phyloP scores from a whole-genome alignment of 2,113 vertebrate species.

The Catagonus wagneri region DNA sequence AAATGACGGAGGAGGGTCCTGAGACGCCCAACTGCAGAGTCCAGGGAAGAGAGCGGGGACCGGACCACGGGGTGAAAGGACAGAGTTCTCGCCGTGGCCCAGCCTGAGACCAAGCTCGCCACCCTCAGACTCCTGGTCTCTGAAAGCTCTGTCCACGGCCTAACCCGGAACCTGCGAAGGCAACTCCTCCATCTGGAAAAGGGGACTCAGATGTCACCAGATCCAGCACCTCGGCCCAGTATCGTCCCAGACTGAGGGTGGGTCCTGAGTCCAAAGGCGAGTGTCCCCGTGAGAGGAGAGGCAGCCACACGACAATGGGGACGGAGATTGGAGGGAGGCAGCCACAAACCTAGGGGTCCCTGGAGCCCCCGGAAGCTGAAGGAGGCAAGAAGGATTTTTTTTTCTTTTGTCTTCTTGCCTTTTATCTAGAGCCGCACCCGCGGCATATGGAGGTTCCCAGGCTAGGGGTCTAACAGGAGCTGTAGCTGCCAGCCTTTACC shows the following conservation, averaged over 20 bases:
- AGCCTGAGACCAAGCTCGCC: fast-evolving
- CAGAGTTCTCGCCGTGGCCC: not conserved
- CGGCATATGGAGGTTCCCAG: no score
- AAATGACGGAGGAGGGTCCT: no score
- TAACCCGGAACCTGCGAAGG: not conserved
- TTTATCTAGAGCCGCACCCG: no score
- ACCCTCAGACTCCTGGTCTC: fast-evolving
- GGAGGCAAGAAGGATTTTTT: not conserved
- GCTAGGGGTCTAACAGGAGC: no score
- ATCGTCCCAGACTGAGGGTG: not conserved
- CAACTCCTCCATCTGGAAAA: no score
- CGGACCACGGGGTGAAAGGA: fast-evolving
- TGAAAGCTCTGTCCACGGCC: fast-evolving
- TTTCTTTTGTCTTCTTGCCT: no score
- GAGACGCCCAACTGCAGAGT: not conserved
- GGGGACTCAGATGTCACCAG: no score
- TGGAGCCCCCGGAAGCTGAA: no score
- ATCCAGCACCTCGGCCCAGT: not conserved
- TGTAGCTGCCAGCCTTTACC: no score
- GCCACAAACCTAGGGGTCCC: not conserved
- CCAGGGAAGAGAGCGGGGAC: not conserved
- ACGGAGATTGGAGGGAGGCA: not conserved
- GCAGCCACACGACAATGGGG: fast-evolving
- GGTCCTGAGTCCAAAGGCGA: not conserved
- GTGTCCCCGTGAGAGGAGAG: not conserved